phyloP scores from a whole-genome alignment of 2,888 invertebrate genomes.

The Ecdyonurus torrentis region DNA sequence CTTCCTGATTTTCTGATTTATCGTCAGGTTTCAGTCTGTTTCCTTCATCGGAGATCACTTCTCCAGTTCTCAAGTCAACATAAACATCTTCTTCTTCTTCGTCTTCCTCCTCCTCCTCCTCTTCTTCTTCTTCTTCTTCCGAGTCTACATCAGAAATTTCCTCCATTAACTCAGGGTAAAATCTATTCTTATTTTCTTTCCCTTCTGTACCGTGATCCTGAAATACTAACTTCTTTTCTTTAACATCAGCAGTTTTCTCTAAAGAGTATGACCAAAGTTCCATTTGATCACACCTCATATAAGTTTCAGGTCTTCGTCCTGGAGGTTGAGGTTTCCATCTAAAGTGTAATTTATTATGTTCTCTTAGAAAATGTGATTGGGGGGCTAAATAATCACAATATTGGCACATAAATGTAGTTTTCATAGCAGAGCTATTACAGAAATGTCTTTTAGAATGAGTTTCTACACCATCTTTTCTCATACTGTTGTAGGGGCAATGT shows the following conservation, averaged over 20 bases:
- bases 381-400: slow-evolving; percentile 69
- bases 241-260: slow-evolving; percentile 25
- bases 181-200: slow-evolving; percentile 2
- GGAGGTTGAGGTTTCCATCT: slow-evolving; percentile 28
- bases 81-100: background rate
- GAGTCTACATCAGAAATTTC: background rate
- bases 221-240: slow-evolving; percentile 19
- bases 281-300: slow-evolving; percentile 36
- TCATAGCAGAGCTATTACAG: background rate
- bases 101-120: slow-evolving; percentile 8
- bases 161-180: background rate
- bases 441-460: slow-evolving; percentile 59
- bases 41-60: slow-evolving; percentile 7
- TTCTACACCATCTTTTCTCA: slow-evolving; percentile 50
- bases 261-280: slow-evolving; percentile 36
- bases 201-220: slow-evolving; percentile 1
- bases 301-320: slow-evolving; percentile 29
- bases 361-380: slow-evolving; percentile 54
- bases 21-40: slow-evolving; percentile 1
- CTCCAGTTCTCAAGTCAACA: slow-evolving; percentile 9
- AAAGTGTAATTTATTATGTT: slow-evolving; percentile 68
- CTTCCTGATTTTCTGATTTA: slow-evolving; percentile 2
- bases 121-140: slow-evolving; percentile 7
- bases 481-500: slow-evolving; percentile 64
- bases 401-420: slow-evolving; percentile 43